Conservation (phyloP, 1,140 invertebrate species). For the Chironomus tepperi region DNA sequence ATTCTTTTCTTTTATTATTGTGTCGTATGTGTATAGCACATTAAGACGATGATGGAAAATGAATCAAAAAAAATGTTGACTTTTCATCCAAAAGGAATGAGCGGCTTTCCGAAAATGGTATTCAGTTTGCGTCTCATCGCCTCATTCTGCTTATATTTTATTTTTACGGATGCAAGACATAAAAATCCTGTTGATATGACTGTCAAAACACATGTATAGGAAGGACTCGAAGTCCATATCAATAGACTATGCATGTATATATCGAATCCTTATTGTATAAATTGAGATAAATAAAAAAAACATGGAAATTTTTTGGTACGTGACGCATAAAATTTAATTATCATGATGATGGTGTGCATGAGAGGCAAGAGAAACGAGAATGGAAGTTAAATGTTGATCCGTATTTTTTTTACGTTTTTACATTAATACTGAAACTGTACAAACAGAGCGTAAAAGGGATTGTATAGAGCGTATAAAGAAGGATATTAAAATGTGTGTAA, state of each 20-base stretch:
- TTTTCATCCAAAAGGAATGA: background rate
- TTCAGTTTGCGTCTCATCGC: constrained; percentile 9
- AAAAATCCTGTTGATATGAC: constrained; percentile 4
- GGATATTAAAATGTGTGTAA: background rate
- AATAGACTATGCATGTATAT: too few relatives aligned
- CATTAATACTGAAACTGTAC: background rate
- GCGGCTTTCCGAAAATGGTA: background rate
- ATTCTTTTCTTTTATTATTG: background rate
- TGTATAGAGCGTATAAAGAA: background rate
- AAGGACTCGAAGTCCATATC: background rate
- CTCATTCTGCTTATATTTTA: background rate
- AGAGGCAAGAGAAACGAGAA: background rate
- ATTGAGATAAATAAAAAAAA: background rate
- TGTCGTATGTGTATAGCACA: background rate
- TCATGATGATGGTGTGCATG: background rate
- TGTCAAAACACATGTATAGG: background rate
- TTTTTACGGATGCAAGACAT: background rate
- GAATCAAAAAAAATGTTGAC: background rate
- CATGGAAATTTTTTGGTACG: background rate
- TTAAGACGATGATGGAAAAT: background rate
- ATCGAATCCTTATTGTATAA: background rate
- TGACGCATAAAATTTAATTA: constrained; percentile 22
- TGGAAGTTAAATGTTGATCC: background rate
- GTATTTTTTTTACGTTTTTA: background rate
- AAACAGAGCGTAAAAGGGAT: constrained; percentile 2